Evolutionary conservation across 35 echinoderm and acorn worm species (phyloP), one percentile per base, ranked within the genome.

Genomic region (Acanthaster planci): DNA sequence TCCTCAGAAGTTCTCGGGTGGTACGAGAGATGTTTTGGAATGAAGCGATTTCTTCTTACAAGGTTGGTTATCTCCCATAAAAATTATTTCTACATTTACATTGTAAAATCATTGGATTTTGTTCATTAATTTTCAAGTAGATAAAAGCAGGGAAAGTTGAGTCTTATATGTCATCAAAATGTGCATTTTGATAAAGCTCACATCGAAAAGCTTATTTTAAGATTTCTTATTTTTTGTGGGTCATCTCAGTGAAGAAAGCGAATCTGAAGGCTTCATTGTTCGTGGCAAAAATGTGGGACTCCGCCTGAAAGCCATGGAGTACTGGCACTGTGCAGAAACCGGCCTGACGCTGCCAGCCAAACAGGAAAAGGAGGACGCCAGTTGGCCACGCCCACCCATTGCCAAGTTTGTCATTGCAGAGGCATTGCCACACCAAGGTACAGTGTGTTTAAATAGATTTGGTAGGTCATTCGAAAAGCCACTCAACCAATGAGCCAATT

Each of bases 1-100:
- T 88, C 92, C 37, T 80, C 85, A 52, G 39, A 84, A 52, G 76
- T 84, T 21, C 77, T 99, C 44, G 51, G 72, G 27, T 99, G 88
- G 88, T 99, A 99, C 77, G 89, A 94, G 78, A 85, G 78, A 14
- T 94, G 96, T 53, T 87, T 99, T 82, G 96, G 96, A 78, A 88
- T 94, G 88, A 94, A 90, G 51, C 77, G 96, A 76, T 92, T 99
- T 72, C 67, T 64, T 15, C 55, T 99, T 14, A 90, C 88, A 37
- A 94, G 96, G 96, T 99, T n/a, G n/a, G n/a, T n/a, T n/a, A n/a
- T n/a, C n/a, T n/a, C n/a, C n/a, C n/a, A n/a, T n/a, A n/a, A n/a
- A n/a, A n/a, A n/a, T n/a, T n/a, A n/a, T n/a, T n/a, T n/a, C n/a
- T n/a, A n/a, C n/a, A n/a, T n/a, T n/a, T n/a, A n/a, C n/a, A n/a